Conservation (phyloP, 1,140 invertebrate genomes). For the Cherax destructor region DNA sequence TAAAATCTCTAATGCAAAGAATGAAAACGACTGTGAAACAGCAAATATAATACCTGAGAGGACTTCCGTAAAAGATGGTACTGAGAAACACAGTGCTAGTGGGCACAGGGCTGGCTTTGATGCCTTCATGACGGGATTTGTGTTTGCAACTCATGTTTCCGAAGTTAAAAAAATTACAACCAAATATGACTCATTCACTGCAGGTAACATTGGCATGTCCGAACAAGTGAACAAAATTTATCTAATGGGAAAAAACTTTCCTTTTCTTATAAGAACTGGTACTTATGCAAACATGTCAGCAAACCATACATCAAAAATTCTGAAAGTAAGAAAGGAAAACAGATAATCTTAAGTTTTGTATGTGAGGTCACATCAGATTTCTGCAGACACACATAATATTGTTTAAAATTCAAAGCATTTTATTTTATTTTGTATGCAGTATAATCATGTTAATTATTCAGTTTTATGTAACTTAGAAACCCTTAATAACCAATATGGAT, state of each 20-base stretch:
- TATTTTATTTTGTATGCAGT: too few species aligned
- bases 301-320: conserved; percentile 40
- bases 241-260: conserved; percentile 43
- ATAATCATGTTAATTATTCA: too few species aligned
- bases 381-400: background rate
- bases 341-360: background rate
- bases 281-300: conserved; percentile 40
- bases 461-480: too few species aligned
- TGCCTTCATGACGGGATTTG: conserved; percentile 51
- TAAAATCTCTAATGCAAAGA: background rate
- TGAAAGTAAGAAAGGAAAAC: conserved; percentile 4
- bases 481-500: too few species aligned
- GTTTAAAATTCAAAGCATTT: too few species aligned
- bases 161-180: background rate
- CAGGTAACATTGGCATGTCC: conserved; percentile 26
- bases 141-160: conserved; percentile 38
- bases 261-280: conserved; percentile 49
- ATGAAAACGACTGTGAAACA: background rate
- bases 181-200: conserved; percentile 12
- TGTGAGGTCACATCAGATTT: background rate
- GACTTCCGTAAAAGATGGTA: background rate
- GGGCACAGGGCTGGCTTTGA: conserved; percentile 55
- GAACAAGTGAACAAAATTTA: conserved; percentile 54
- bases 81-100: background rate
- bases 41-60: background rate